phyloP scores from a whole-genome alignment of 2,797 vertebrate genomes.

The Macroramphosus scolopax region DNA sequence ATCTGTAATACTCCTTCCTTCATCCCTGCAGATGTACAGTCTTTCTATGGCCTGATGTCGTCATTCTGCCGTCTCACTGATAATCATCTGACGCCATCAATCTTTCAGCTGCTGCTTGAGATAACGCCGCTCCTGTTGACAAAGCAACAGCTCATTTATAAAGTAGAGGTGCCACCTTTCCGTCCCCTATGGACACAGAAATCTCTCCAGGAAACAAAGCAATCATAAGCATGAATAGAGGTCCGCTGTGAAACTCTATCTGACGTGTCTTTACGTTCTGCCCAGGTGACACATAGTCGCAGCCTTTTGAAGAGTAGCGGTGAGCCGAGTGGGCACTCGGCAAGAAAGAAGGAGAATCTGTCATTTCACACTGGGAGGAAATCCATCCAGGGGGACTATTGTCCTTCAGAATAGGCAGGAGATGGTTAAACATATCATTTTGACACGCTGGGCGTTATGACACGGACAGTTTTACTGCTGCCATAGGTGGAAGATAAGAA shows the following conservation, averaged over 20 bases:
- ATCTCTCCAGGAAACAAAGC: constrained; percentile 69
- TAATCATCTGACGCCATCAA: constrained; percentile 66
- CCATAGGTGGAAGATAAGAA: constrained; percentile 48
- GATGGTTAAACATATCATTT: constrained; percentile 73
- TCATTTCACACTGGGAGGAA: constrained; percentile 73
- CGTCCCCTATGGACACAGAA: constrained; percentile 69
- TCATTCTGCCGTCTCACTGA: constrained; percentile 52
- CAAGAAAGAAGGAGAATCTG: constrained; percentile 68
- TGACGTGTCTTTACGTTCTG: constrained; percentile 61
- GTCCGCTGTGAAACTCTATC: constrained; percentile 69
- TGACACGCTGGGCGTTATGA: constrained; percentile 69
- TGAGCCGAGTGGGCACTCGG: constrained; percentile 65
- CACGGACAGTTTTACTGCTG: constrained; percentile 70
- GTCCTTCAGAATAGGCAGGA: constrained; percentile 68
- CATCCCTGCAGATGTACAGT: constrained; percentile 30
- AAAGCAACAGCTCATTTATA: constrained; percentile 73
- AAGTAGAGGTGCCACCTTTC: constrained; percentile 63
- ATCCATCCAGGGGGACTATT: constrained; percentile 67
- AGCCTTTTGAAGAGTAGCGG: constrained; percentile 61
- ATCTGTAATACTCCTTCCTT: too few relatives aligned
- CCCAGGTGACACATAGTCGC: constrained; percentile 70
- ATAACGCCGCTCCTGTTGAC: constrained; percentile 67
- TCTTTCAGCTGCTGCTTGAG: constrained; percentile 66
- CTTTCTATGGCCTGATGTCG: constrained; percentile 9
- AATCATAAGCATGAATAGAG: constrained; percentile 72